Evolutionary conservation across 2,113 vertebrate genomes (phyloP).

Genomic region (Panthera tigris): DNA sequence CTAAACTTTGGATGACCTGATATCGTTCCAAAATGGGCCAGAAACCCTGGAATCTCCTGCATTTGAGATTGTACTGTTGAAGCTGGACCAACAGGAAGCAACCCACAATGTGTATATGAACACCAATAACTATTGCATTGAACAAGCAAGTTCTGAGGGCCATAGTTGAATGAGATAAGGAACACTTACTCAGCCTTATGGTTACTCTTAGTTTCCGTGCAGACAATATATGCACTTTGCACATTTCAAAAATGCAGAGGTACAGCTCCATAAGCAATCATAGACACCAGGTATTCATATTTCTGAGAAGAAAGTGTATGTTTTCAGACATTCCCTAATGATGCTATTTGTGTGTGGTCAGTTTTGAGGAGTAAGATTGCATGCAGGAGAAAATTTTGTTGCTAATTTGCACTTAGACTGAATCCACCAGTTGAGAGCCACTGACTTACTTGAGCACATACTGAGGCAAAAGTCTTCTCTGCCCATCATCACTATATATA

Average conservation of each 20-base stretch:
- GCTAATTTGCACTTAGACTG: background rate
- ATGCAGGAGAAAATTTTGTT: background rate
- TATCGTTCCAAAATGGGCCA: background rate
- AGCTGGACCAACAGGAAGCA: background rate
- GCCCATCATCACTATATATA: background rate
- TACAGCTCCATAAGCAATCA: background rate
- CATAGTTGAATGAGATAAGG: background rate
- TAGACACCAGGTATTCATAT: background rate
- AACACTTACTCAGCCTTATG: background rate
- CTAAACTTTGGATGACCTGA: slow-evolving; percentile 4
- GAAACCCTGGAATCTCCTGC: background rate
- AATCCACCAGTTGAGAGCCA: background rate
- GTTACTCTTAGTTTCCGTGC: background rate
- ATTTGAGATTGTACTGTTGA: background rate
- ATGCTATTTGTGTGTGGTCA: background rate
- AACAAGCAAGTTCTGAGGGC: background rate
- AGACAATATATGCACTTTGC: background rate
- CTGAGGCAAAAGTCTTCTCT: background rate
- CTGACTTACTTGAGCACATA: background rate
- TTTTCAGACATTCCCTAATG: background rate
- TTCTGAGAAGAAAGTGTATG: background rate
- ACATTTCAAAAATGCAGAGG: background rate
- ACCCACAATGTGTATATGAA: background rate
- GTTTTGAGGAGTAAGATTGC: background rate
- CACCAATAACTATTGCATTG: background rate